phyloP scores from a whole-genome alignment of 2,797 vertebrate genomes.

The Agapornis canus region DNA sequence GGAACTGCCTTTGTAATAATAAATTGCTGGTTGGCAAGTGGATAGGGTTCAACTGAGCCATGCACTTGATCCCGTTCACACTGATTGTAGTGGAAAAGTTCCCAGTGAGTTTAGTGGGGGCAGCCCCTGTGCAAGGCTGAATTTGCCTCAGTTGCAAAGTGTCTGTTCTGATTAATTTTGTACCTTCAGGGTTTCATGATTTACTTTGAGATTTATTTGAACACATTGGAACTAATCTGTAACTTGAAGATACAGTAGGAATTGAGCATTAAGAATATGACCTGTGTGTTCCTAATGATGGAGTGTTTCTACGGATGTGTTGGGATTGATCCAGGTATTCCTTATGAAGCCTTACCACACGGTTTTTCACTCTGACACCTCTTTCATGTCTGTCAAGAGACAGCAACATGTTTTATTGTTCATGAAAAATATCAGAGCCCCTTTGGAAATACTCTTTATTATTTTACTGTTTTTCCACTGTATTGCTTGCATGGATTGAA shows the following conservation, averaged over 20 bases:
- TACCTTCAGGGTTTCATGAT: not conserved
- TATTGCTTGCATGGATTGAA: too few relatives aligned
- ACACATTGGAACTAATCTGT: not conserved
- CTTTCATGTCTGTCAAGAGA: not conserved
- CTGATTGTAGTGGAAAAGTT: constrained; percentile 18
- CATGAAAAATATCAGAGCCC: not conserved
- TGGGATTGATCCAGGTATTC: not conserved
- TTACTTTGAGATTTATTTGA: not conserved
- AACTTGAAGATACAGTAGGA: not conserved
- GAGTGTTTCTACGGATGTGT: not conserved
- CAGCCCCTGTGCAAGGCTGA: not conserved
- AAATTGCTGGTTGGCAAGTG: constrained; percentile 23
- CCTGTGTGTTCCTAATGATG: not conserved
- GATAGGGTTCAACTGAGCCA: constrained; percentile 4
- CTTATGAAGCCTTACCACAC: not conserved
- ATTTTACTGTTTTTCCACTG: not conserved
- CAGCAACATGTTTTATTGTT: not conserved
- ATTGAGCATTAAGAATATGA: not conserved
- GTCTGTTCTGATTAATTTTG: not conserved
- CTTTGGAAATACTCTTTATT: not conserved
- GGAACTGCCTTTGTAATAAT: constrained; percentile 36
- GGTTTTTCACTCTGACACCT: not conserved
- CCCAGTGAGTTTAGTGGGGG: not conserved
- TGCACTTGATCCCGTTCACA: not conserved
- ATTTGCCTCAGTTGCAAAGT: not conserved